phyloP scores from a whole-genome alignment of 92 coral and sea anemone species.

The Epizoanthus scotinus region DNA sequence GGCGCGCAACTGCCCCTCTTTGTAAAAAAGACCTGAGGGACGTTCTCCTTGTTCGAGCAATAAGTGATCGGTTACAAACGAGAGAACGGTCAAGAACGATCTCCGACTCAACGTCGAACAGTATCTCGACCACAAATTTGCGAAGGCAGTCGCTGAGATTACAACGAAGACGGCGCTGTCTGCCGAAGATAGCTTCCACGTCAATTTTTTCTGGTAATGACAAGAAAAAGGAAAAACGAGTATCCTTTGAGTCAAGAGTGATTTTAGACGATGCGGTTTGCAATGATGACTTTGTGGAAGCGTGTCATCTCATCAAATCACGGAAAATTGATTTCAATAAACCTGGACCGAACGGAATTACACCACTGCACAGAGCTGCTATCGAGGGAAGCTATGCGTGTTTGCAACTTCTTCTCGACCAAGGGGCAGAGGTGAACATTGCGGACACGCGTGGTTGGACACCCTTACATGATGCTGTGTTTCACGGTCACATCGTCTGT shows the following conservation, averaged over 20 bases:
- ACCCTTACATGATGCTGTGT: conserved; percentile 90
- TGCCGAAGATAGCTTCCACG: conserved; percentile 20
- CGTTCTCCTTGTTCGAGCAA: background rate
- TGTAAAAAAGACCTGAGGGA: conserved; percentile 21
- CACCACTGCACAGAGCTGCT: conserved; percentile 89
- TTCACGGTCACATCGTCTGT: conserved; percentile 77
- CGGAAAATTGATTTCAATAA: conserved; percentile 74
- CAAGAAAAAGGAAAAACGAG: conserved; percentile 45
- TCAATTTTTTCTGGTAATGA: background rate
- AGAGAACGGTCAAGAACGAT: conserved; percentile 26
- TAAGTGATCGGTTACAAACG: background rate
- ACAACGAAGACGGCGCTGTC: conserved; percentile 27
- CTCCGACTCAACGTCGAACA: background rate
- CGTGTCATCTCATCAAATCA: conserved; percentile 81
- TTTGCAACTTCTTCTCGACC: conserved; percentile 80
- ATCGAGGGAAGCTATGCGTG: conserved; percentile 90
- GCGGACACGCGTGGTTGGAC: conserved; percentile 72
- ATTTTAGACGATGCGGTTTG: conserved; percentile 66
- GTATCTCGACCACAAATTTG: background rate
- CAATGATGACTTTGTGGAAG: conserved; percentile 80
- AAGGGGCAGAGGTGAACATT: conserved; percentile 79
- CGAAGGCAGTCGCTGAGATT: conserved; percentile 23
- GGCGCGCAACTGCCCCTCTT: conserved; percentile 39
- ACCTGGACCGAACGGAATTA: conserved; percentile 74
- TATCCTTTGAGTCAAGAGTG: conserved; percentile 66